phyloP scores from a whole-genome alignment of 2,888 invertebrate species.

The Trilocha varians region DNA sequence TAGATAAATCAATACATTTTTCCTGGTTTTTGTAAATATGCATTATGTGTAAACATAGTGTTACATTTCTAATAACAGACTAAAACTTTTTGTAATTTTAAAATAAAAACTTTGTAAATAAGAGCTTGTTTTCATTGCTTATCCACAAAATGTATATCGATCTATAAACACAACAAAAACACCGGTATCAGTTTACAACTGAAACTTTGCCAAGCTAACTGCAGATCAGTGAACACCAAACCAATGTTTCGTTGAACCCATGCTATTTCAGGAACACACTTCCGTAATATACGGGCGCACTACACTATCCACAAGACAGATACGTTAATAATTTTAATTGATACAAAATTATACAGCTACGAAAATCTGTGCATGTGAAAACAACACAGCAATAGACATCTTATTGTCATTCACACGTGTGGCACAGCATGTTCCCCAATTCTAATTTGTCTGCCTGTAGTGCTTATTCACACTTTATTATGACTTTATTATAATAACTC shows the following conservation, averaged over 20 bases:
- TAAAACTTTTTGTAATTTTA: background rate
- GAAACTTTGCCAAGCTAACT: slow-evolving; percentile 45
- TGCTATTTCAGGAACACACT: slow-evolving; percentile 53
- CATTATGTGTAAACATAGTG: background rate
- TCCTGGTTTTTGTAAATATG: background rate
- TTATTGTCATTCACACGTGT: no score
- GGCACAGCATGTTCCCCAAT: no score
- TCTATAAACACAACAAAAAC: background rate
- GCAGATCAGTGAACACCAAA: slow-evolving; percentile 59
- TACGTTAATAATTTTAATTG: background rate
- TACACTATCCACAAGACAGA: background rate
- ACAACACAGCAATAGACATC: no score
- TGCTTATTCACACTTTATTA: no score
- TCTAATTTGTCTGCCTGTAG: no score
- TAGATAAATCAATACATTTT: background rate
- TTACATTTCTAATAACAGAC: slow-evolving; percentile 24
- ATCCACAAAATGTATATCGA: background rate
- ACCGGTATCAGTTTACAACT: slow-evolving; percentile 44
- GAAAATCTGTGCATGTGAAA: no score
- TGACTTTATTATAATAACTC: no score
- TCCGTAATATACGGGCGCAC: slow-evolving; percentile 18
- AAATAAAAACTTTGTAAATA: background rate
- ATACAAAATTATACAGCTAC: background rate
- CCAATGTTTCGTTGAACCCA: slow-evolving; percentile 45
- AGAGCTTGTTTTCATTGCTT: background rate